These are phyloP conservation scores for Micropterix aruncella DNA, from an alignment of 2,888 invertebrate species.

Conservation along the genomic window DNA sequence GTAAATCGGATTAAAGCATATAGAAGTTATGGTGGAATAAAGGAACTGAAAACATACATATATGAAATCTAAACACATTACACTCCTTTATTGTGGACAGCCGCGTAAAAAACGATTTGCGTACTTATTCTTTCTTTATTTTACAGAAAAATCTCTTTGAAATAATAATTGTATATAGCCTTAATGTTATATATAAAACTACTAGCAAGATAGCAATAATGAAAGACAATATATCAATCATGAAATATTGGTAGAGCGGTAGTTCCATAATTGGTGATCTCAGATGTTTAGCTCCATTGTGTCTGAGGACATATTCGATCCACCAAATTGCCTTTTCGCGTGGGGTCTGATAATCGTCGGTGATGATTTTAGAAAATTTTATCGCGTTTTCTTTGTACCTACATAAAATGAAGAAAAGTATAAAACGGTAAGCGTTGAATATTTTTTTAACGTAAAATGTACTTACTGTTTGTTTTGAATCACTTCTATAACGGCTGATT, in stretches of 20 bases:
- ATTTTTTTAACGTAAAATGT: neutral
- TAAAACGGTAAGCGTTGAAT: neutral
- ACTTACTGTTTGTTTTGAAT: constrained; percentile 3
- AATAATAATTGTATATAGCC: no score
- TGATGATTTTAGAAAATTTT: constrained; percentile 11
- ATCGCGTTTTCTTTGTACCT: constrained; percentile 14
- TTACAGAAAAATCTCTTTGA: no score
- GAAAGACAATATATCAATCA: constrained; percentile 14
- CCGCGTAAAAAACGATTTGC: no score
- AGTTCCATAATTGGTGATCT: constrained; percentile 11
- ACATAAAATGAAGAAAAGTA: constrained; percentile 2
- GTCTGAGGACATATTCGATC: constrained; percentile 16
- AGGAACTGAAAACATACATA: no score
- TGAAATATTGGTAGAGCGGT: constrained; percentile 14
- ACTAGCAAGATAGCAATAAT: neutral
- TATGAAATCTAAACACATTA: no score
- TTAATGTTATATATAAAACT: neutral
- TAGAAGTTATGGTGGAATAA: no score
- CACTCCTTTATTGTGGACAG: no score
- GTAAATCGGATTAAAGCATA: no score
- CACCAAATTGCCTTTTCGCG: constrained; percentile 16
- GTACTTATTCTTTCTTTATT: no score
- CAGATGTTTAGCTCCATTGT: constrained; percentile 14
- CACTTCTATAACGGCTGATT: constrained; percentile 3
- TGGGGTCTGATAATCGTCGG: constrained; percentile 15